Evolutionary conservation across 2,113 vertebrate genomes (phyloP).

Genomic region (Papio anubis): DNA sequence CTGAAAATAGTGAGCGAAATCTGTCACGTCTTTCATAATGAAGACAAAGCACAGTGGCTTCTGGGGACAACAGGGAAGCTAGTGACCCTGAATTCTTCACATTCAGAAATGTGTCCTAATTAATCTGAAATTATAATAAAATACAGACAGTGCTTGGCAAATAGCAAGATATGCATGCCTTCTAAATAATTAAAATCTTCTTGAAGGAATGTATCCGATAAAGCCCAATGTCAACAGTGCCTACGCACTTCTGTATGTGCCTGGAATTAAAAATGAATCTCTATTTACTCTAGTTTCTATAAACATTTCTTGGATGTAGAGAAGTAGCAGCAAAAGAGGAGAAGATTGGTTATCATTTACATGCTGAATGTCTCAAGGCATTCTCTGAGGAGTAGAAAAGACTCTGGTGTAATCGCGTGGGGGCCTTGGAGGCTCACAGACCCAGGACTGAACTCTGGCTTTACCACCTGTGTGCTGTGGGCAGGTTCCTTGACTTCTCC

Average conservation of each 20-base stretch:
- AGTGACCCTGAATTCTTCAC: conserved; percentile 10
- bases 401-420: accelerated
- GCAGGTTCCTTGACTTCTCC: background rate
- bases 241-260: background rate
- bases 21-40: background rate
- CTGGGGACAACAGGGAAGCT: background rate
- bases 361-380: background rate
- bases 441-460: background rate
- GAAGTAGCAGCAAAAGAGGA: background rate
- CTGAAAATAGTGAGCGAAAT: background rate
- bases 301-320: background rate
- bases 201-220: conserved; percentile 5
- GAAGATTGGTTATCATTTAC: background rate
- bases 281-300: background rate
- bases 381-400: background rate
- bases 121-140: conserved; percentile 50
- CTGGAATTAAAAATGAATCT: conserved; percentile 6
- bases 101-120: background rate
- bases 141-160: conserved; percentile 33
- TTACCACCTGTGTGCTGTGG: background rate
- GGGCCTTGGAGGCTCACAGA: background rate
- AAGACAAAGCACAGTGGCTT: background rate
- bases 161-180: background rate
- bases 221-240: background rate
- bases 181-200: conserved; percentile 50